Evolutionary conservation across 2,113 vertebrate species (phyloP), one percentile per base, ranked within the genome.

Genomic region (Heterochromis multidens): DNA sequence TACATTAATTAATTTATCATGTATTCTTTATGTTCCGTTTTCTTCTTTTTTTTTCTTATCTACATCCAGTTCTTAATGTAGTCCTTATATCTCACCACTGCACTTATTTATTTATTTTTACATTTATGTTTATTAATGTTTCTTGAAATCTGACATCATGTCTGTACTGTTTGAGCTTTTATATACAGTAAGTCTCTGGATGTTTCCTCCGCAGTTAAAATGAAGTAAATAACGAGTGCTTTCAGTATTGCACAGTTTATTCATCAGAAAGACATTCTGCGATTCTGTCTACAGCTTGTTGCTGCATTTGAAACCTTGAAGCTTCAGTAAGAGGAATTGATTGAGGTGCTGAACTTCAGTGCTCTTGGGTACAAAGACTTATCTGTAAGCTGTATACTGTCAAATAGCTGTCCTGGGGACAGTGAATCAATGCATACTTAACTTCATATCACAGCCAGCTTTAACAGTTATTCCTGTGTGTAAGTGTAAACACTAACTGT

Each of bases 381-480:
- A 81, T 89, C 82, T 88, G 79, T 52, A 88, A 90, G 91, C 86
- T 91, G 57, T 60, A 90, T 87, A 83, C 78, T 82, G 90, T 92
- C 76, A 94, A 94, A 93, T 83, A 59, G 70, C 87, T 63, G 85
- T 94, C 93, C 63, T 87, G 87, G 84, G 90, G 85, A 81, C 86
- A 78, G 61, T 77, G 58, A 81, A 94, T 95, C 93, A 86, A 94
- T 95, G 87, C n/a, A 57, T 84, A 89, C 88, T 87, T 93, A 90
- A 92, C 93, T 89, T 93, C 80, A 87, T 82, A 83, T 77, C 67
- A 74, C 62, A 77, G 79, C 60, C 79, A 67, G 82, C 49, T 79
- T 87, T 80, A 60, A 43, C 7, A 10, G 49, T 58, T 35, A 31
- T 63, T 83, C 19, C 77, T 54, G 29, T 87, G 67, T 61, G 49